Conservation (phyloP, 2,797 vertebrate species). For the Silurus lanzhouensis region DNA sequence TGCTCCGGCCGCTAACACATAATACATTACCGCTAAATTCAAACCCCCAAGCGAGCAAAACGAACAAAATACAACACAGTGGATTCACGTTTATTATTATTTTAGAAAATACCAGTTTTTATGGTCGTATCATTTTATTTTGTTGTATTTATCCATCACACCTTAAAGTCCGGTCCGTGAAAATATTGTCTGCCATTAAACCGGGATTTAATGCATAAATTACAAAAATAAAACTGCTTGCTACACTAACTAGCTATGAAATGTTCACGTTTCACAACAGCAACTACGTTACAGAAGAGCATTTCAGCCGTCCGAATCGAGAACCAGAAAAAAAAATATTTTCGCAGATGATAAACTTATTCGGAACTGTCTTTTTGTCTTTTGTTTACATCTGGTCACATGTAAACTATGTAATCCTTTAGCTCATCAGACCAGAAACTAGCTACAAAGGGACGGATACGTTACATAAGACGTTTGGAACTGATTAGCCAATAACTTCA, state of each 20-base stretch:
- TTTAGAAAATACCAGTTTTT: no score
- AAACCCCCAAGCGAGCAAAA: no score
- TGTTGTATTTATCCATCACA: no score
- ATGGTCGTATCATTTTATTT: no score
- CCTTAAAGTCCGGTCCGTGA: no score
- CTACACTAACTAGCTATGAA: neutral
- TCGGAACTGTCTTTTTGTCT: no score
- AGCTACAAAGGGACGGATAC: neutral
- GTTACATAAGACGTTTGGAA: neutral
- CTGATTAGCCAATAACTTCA: neutral
- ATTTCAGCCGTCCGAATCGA: neutral
- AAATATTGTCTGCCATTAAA: no score
- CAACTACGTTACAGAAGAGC: neutral
- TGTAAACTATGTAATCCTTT: neutral
- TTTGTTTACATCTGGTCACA: neutral
- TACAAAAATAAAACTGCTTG: neutral
- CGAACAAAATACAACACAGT: no score
- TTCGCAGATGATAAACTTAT: neutral
- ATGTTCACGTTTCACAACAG: neutral
- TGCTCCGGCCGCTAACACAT: no score
- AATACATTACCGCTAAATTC: no score
- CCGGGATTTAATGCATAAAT: no score
- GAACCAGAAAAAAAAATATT: neutral
- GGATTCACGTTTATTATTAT: no score
- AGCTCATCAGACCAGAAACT: neutral